phyloP scores from a whole-genome alignment of 2,113 vertebrate species.

The Misgurnus mizolepis region DNA sequence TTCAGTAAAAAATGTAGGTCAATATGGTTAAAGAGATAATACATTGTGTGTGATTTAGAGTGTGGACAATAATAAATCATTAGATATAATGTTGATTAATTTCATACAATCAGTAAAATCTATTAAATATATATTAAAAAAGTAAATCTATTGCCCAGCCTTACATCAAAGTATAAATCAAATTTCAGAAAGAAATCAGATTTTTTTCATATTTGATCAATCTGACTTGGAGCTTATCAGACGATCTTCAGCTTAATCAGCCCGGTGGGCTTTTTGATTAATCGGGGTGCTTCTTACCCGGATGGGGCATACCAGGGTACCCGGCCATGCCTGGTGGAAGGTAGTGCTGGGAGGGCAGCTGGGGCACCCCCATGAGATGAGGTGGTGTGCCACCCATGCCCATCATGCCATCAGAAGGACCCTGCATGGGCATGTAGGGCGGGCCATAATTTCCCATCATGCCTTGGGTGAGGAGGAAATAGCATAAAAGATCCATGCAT shows the following conservation, averaged over 20 bases:
- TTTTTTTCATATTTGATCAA: neutral
- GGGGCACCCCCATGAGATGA: conserved; percentile 89
- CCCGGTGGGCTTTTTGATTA: conserved; percentile 52
- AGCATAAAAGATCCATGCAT: conserved; percentile 95
- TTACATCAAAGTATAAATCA: neutral
- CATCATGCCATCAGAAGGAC: conserved; percentile 98
- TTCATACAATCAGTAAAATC: no score
- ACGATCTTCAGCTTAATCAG: conserved; percentile 42
- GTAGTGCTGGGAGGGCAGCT: conserved; percentile 85
- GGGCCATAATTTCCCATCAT: conserved; percentile 98
- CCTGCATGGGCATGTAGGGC: conserved; percentile 97
- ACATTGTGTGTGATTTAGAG: no score
- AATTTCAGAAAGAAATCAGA: neutral
- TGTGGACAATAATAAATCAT: no score
- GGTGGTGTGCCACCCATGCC: conserved; percentile 97
- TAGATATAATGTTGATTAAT: no score
- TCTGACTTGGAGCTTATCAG: neutral
- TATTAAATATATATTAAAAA: no score
- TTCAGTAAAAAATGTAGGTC: no score
- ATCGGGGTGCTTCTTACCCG: conserved; percentile 86
- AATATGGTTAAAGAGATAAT: no score
- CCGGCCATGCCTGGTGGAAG: conserved; percentile 92
- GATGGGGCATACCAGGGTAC: conserved; percentile 91
- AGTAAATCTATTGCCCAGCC: neutral
- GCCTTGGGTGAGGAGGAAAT: conserved; percentile 86